Evolutionary conservation across 2,797 vertebrate genomes (phyloP).

Genomic region (Malacoctenus gilli): DNA sequence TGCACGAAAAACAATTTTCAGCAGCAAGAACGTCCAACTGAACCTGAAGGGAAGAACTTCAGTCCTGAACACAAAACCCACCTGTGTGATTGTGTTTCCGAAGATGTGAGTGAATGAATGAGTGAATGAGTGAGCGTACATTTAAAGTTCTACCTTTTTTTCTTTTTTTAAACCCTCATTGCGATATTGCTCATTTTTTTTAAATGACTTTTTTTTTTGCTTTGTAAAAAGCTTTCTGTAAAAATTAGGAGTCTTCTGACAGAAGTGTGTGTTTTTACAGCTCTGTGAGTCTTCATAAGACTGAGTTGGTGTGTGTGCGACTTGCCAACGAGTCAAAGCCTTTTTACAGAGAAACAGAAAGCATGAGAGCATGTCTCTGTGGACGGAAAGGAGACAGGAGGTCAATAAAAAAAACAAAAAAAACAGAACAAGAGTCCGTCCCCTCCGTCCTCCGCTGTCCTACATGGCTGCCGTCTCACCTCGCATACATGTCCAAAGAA

Average conservation of each 20-base stretch:
- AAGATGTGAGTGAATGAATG: conserved; percentile 3
- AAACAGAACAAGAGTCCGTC: no score
- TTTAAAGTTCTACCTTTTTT: conserved; percentile 19
- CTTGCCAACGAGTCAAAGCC: conserved; percentile 35
- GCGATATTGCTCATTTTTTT: conserved; percentile 51
- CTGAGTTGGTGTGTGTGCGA: conserved; percentile 18
- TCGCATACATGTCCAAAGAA: no score
- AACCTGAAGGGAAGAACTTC: no score
- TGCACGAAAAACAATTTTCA: no score
- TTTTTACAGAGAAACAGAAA: no score
- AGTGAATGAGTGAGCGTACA: conserved; percentile 10
- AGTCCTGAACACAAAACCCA: no score
- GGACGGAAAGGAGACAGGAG: no score
- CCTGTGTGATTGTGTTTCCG: conserved; percentile 18
- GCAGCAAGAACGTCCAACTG: no score
- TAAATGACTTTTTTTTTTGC: conserved; percentile 58
- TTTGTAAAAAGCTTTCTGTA: conserved; percentile 82
- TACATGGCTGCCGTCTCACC: no score
- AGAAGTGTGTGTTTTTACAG: conserved; percentile 71
- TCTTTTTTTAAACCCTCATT: conserved; percentile 19
- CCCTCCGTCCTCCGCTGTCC: no score
- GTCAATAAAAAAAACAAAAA: no score
- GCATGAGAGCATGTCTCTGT: no score
- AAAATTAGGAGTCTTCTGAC: conserved; percentile 76
- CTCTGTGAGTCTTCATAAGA: conserved; percentile 77